phyloP scores from a whole-genome alignment of 2,888 invertebrate species.

The Calliopum simillimum region DNA sequence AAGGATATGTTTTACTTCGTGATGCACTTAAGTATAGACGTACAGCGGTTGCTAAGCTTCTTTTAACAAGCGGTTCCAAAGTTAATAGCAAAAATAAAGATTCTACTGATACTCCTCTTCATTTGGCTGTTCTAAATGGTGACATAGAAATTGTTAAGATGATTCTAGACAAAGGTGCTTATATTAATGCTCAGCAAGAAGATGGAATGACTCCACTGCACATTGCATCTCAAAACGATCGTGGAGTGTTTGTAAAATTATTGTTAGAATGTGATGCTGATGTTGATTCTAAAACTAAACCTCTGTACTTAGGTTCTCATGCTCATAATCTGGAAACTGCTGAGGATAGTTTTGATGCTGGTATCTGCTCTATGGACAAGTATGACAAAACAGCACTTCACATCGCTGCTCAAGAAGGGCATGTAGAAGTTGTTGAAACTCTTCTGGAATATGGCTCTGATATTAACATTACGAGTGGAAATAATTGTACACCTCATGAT shows the following conservation, averaged over 20 bases:
- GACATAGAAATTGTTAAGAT: too few species aligned
- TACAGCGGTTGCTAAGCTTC: too few species aligned
- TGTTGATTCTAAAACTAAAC: not conserved
- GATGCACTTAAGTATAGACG: too few species aligned
- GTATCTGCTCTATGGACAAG: not conserved
- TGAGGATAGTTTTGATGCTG: not conserved
- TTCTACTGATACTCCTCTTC: too few species aligned
- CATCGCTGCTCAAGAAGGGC: not conserved
- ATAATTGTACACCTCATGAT: not conserved
- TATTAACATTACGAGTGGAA: not conserved
- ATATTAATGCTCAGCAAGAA: too few species aligned
- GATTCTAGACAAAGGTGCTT: too few species aligned
- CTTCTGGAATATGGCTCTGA: not conserved
- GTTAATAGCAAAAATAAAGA: too few species aligned
- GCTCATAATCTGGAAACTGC: not conserved
- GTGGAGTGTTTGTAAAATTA: too few species aligned
- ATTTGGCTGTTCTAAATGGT: too few species aligned
- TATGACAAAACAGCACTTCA: conserved; percentile 1
- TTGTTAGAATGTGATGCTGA: not conserved
- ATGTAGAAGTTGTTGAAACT: not conserved
- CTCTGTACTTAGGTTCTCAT: not conserved
- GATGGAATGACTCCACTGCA: not conserved
- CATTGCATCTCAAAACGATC: too few species aligned
- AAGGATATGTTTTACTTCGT: too few species aligned
- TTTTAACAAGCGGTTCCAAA: too few species aligned